These are phyloP conservation scores for Pogonomyrmex barbatus DNA, from an alignment of 1,140 invertebrate genomes.

Conservation along the genomic window DNA sequence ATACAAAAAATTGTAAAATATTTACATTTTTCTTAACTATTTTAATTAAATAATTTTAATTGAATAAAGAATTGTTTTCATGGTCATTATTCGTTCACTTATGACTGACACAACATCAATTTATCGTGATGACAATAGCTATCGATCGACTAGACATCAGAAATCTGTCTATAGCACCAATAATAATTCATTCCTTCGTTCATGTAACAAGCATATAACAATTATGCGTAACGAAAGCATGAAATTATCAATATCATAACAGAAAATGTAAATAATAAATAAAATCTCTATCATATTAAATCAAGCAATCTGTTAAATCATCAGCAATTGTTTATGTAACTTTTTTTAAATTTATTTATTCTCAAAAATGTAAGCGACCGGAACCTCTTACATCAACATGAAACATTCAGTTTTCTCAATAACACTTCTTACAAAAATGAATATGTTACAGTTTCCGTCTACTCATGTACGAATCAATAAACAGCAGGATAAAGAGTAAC, in stretches of 20 bases:
- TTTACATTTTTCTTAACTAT: background rate
- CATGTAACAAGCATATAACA: slow-evolving; percentile 77
- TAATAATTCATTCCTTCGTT: slow-evolving; percentile 82
- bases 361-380: background rate
- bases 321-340: background rate
- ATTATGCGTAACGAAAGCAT: slow-evolving; percentile 66
- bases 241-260: background rate
- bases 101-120: slow-evolving; percentile 83
- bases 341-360: background rate
- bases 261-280: background rate
- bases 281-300: background rate
- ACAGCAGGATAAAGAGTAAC: slow-evolving; percentile 21
- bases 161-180: slow-evolving; percentile 69
- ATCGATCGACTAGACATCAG: slow-evolving; percentile 81
- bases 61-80: slow-evolving; percentile 75
- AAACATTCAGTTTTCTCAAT: background rate
- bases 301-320: background rate
- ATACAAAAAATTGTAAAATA: background rate
- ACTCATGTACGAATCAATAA: slow-evolving; percentile 9
- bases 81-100: slow-evolving; percentile 81
- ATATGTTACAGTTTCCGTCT: background rate
- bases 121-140: slow-evolving; percentile 82
- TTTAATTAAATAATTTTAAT: background rate
- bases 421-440: background rate
- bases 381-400: background rate